A percentile compares a stretch with the other conserved stretches of the same genome.
Evolutionary conservation across 35 echinoderm and acorn worm species (phyloP).

Genomic region (Diadema setosum): DNA sequence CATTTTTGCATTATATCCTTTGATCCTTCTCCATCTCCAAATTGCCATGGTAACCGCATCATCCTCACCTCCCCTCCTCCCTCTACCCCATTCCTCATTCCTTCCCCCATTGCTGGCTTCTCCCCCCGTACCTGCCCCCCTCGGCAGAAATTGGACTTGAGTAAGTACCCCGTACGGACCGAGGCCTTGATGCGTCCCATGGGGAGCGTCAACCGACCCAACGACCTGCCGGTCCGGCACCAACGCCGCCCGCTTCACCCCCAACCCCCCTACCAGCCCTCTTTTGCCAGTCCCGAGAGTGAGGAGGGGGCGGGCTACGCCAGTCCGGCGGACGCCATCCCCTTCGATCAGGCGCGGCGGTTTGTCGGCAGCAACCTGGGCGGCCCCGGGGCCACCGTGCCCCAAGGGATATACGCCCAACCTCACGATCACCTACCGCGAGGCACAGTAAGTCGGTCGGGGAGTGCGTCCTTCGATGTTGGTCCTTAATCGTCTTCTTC

Average conservation of each 20-base stretch:
- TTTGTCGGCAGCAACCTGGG: not conserved
- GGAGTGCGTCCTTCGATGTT: no score
- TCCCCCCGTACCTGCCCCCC: not conserved
- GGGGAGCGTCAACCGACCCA: not conserved
- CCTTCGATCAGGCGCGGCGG: not conserved
- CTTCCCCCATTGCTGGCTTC: not conserved
- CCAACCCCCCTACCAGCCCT: not conserved
- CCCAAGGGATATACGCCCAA: conserved; percentile 24
- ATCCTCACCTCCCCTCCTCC: no score
- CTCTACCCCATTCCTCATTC: no score
- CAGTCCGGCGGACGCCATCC: conserved; percentile 31
- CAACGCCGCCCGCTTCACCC: not conserved
- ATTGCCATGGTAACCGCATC: no score
- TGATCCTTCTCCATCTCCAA: no score
- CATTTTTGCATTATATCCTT: no score
- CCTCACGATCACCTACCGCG: conserved; percentile 36
- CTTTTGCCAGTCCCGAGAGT: conserved; percentile 19
- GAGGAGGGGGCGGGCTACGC: conserved; percentile 29
- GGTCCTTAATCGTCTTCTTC: no score
- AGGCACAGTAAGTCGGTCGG: conserved; percentile 18
- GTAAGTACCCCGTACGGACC: conserved; percentile 18
- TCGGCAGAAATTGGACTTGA: conserved; percentile 39
- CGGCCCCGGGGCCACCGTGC: not conserved
- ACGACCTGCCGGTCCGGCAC: conserved; percentile 4
- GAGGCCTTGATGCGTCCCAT: not conserved